These are phyloP conservation scores for Brachyrhaphis roseni DNA, from an alignment of 2,797 vertebrate genomes.

Conservation along the genomic window DNA sequence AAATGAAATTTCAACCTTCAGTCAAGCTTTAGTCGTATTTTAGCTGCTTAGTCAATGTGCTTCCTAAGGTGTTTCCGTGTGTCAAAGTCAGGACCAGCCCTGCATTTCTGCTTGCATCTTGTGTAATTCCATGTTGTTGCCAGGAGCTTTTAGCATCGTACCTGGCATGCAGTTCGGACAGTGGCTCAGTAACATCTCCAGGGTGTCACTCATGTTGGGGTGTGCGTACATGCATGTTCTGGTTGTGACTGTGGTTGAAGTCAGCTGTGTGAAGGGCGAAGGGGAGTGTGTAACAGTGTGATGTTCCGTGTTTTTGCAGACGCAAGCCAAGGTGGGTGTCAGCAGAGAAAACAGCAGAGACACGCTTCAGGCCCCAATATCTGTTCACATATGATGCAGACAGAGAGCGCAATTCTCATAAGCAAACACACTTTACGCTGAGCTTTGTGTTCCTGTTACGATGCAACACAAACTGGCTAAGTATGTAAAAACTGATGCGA, in stretches of 20 bases:
- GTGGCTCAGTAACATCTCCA: slow-evolving; percentile 40
- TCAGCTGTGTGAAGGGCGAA: slow-evolving; percentile 36
- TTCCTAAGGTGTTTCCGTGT: slow-evolving; percentile 64
- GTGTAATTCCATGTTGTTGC: slow-evolving; percentile 59
- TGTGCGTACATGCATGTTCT: slow-evolving; percentile 45
- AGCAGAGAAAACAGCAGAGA: slow-evolving; percentile 71
- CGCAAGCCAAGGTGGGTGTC: slow-evolving; percentile 86
- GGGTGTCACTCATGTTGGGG: slow-evolving; percentile 20
- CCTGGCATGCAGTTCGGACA: slow-evolving; percentile 44
- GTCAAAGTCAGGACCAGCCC: slow-evolving; percentile 48
- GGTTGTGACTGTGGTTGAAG: slow-evolving; percentile 45
- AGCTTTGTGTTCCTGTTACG: slow-evolving; percentile 22
- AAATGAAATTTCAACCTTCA: slow-evolving; percentile 17
- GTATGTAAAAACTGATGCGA: slow-evolving; percentile 65
- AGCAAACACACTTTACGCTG: slow-evolving; percentile 24
- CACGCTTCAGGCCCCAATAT: slow-evolving; percentile 72
- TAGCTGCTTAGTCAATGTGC: slow-evolving; percentile 63
- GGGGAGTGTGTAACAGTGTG: slow-evolving; percentile 75
- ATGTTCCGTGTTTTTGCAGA: slow-evolving; percentile 86
- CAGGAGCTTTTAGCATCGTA: slow-evolving; percentile 51
- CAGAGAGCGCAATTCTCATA: slow-evolving; percentile 24
- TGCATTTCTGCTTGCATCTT: slow-evolving; percentile 63
- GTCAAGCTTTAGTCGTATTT: neutral
- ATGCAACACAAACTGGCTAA: slow-evolving; percentile 68
- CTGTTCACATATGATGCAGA: slow-evolving; percentile 58